Evolutionary conservation across 1,140 invertebrate species (phyloP).

Genomic region (Tribolium castaneum): DNA sequence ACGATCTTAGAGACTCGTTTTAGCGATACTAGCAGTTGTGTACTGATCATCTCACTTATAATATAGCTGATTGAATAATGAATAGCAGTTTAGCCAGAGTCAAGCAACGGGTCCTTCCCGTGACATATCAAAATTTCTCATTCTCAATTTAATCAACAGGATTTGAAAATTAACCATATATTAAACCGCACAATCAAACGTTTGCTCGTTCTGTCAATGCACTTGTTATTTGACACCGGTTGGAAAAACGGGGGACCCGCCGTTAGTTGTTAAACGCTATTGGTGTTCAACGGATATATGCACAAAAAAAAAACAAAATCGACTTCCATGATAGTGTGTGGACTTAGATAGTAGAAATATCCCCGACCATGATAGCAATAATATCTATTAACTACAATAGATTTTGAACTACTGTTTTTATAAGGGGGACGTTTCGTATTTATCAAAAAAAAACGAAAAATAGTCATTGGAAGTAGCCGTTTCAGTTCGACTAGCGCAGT

Average conservation of each 20-base stretch:
- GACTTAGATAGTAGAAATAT: slow-evolving; percentile 45
- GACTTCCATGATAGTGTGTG: slow-evolving; percentile 54
- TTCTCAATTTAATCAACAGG: neutral
- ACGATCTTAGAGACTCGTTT: slow-evolving; percentile 24
- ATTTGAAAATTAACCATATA: too few relatives aligned
- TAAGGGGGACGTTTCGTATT: slow-evolving; percentile 48
- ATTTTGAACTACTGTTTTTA: slow-evolving; percentile 46
- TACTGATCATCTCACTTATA: slow-evolving; percentile 13
- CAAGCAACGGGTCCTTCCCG: slow-evolving; percentile 4
- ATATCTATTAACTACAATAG: slow-evolving; percentile 47
- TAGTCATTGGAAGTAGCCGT: slow-evolving; percentile 41
- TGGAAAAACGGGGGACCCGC: neutral
- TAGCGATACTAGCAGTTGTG: slow-evolving; percentile 30
- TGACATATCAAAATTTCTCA: slow-evolving; percentile 14
- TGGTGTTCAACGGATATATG: slow-evolving; percentile 50
- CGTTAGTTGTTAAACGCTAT: slow-evolving; percentile 47
- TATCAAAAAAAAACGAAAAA: slow-evolving; percentile 46
- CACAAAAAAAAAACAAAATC: slow-evolving; percentile 54
- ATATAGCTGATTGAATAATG: too few relatives aligned
- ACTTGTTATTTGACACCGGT: slow-evolving; percentile 48
- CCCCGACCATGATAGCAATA: slow-evolving; percentile 60
- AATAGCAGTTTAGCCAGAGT: neutral
- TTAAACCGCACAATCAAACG: neutral
- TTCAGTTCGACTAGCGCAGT: neutral
- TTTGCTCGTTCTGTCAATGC: slow-evolving; percentile 23